Conservation (phyloP, 2,113 vertebrate genomes). For the human region GRCh38 chr1:86309001-86309500, state of each 20-base stretch:
- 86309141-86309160: not conserved
- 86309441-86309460: not conserved
- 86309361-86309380: not conserved
- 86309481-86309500: not conserved
- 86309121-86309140: not conserved
- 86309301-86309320: not conserved
- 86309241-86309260: not conserved
- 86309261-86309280: not conserved
- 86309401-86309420: not conserved
- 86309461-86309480: not conserved
- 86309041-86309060: not conserved
- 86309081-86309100: not conserved
- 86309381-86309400: not conserved
- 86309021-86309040: not conserved
- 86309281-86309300: not conserved
- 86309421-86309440: not conserved
- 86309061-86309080: not conserved
- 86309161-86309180: not conserved
- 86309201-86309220: not conserved
- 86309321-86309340: not conserved
- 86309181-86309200: not conserved
- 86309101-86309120: not conserved
- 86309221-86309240: not conserved
- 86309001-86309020: not conserved
- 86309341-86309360: not conserved